A percentile compares a stretch with the other conserved stretches of the same genome.
phyloP scores from a whole-genome alignment of 2,113 vertebrate genomes.

The Siniperca knerii region DNA sequence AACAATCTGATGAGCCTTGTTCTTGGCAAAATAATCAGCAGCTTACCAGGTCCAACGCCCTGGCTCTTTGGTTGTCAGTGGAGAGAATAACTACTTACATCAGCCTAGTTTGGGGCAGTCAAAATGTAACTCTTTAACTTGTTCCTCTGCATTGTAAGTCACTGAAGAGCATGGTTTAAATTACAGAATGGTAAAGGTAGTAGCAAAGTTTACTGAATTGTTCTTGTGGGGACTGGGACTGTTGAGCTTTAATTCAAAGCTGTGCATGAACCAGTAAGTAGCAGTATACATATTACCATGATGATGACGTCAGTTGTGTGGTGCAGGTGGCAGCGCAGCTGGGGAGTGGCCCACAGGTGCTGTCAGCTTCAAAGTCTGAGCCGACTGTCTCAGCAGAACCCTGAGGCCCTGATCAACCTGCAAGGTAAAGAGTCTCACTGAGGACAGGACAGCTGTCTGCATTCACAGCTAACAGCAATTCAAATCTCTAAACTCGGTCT shows the following conservation, averaged over 20 bases:
- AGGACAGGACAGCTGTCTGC: neutral
- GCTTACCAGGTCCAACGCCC: neutral
- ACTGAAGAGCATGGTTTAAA: neutral
- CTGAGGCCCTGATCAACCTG: conserved; percentile 87
- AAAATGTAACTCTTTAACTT: neutral
- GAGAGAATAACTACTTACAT: neutral
- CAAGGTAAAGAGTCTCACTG: conserved; percentile 84
- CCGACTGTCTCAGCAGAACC: conserved; percentile 91
- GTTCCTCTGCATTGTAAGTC: neutral
- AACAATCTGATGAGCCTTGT: neutral
- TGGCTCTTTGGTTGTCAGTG: neutral
- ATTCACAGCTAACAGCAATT: too few species aligned
- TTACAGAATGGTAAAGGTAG: neutral
- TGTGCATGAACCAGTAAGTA: neutral
- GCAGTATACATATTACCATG: neutral
- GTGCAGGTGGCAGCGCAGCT: conserved; percentile 96
- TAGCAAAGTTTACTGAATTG: neutral
- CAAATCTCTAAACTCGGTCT: too few species aligned
- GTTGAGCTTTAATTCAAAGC: neutral
- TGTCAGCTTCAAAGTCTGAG: conserved; percentile 93
- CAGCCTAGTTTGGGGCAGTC: neutral
- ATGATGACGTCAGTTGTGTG: conserved; percentile 13
- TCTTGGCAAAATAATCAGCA: neutral
- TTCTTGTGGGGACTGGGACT: neutral
- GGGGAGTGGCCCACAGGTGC: conserved; percentile 93